Percentiles rank a stretch among this genome's conserved stretches.
phyloP scores from a whole-genome alignment of 2,888 invertebrate species.

The Drosophila merina region DNA sequence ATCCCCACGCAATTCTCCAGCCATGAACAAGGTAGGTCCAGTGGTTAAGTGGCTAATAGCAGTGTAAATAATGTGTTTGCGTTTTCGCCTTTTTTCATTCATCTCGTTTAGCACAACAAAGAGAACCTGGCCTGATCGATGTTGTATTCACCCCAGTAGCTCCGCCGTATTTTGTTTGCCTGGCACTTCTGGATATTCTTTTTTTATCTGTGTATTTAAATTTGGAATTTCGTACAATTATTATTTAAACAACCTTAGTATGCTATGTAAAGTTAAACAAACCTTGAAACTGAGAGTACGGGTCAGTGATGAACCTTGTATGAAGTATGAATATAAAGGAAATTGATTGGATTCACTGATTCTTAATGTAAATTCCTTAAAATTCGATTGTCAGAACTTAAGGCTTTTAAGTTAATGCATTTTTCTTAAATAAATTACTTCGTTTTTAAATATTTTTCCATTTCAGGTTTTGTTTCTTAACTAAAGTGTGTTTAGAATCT shows the following conservation, averaged over 20 bases:
- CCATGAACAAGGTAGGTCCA: slow-evolving; percentile 29
- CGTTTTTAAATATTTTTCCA: not conserved
- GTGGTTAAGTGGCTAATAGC: slow-evolving; percentile 7
- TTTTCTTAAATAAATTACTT: not conserved
- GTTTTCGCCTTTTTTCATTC: slow-evolving; percentile 1
- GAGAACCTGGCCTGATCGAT: slow-evolving; percentile 65
- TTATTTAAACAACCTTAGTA: slow-evolving; percentile 49
- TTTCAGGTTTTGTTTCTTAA: not conserved
- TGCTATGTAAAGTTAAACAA: slow-evolving; percentile 33
- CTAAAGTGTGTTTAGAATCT: not conserved
- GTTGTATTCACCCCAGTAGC: slow-evolving; percentile 19
- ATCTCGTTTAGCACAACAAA: slow-evolving; percentile 69
- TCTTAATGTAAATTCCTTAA: slow-evolving; percentile 3
- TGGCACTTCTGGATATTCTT: slow-evolving; percentile 38
- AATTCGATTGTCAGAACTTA: not conserved
- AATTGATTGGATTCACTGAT: not conserved
- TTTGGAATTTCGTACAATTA: slow-evolving; percentile 50
- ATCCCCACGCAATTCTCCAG: slow-evolving; percentile 59
- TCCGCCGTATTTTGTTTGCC: slow-evolving; percentile 29
- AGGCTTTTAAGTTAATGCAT: not conserved
- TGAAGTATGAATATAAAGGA: not conserved
- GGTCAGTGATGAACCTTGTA: not conserved
- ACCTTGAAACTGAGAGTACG: slow-evolving; percentile 1
- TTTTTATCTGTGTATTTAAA: slow-evolving; percentile 38
- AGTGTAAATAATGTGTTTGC: slow-evolving; percentile 10